These are phyloP conservation scores for Zelostemma sp. DNA, from an alignment of 1,140 invertebrate species.

Conservation along the genomic window DNA sequence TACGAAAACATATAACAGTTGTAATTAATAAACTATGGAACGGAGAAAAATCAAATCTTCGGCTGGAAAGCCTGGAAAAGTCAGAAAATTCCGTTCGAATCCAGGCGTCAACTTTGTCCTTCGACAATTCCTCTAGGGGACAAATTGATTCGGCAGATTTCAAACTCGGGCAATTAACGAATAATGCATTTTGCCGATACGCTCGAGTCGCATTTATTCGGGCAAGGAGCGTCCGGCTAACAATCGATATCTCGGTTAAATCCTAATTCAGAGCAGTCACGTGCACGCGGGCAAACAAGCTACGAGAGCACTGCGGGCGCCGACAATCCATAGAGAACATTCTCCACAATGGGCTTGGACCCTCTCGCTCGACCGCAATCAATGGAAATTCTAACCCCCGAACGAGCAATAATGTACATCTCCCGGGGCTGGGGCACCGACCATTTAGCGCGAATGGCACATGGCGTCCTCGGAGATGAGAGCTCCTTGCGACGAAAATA, in stretches of 20 bases:
- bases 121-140: too few relatives aligned
- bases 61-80: too few relatives aligned
- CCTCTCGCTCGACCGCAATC: slow-evolving; percentile 55
- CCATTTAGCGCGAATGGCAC: slow-evolving; percentile 43
- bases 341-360: slow-evolving; percentile 53
- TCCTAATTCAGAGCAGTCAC: slow-evolving; percentile 60
- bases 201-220: slow-evolving; percentile 32
- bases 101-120: too few relatives aligned
- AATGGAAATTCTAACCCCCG: slow-evolving; percentile 54
- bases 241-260: slow-evolving; percentile 54
- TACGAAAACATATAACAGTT: too few relatives aligned
- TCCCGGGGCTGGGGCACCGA: slow-evolving; percentile 22
- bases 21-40: too few relatives aligned
- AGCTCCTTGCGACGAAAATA: slow-evolving; percentile 20
- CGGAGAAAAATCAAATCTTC: too few relatives aligned
- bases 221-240: slow-evolving; percentile 36
- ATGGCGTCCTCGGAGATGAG: slow-evolving; percentile 25
- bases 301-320: slow-evolving; percentile 37
- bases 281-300: slow-evolving; percentile 58
- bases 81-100: too few relatives aligned
- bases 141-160: neutral
- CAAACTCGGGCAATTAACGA: slow-evolving; percentile 23
- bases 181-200: slow-evolving; percentile 32
- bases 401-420: slow-evolving; percentile 51
- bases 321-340: slow-evolving; percentile 44